phyloP scores from a whole-genome alignment of 1,140 invertebrate genomes.

The Heliconius nattereri region DNA sequence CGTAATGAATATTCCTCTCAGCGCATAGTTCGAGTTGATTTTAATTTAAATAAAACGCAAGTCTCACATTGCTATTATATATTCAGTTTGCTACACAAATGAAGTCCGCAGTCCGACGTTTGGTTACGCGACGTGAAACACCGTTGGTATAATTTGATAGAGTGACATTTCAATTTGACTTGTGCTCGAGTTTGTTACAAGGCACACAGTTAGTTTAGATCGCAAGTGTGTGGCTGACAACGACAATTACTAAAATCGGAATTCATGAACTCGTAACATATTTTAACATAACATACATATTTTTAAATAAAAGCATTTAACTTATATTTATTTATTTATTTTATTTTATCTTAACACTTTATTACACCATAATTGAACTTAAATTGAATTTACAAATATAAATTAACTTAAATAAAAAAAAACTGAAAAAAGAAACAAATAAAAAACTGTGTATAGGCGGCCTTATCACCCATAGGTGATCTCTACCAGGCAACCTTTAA shows the following conservation, averaged over 20 bases:
- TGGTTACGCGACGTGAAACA: conserved; percentile 32
- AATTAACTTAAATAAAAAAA: too few species aligned
- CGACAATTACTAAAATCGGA: conserved; percentile 23
- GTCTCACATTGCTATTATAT: conserved; percentile 30
- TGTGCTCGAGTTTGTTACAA: conserved; percentile 47
- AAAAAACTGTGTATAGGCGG: too few species aligned
- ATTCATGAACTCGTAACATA: background rate
- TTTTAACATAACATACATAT: too few species aligned
- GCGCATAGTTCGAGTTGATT: conserved; percentile 17
- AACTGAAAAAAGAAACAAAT: too few species aligned
- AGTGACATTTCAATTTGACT: conserved; percentile 74
- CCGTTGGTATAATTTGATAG: conserved; percentile 48
- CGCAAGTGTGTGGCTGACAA: conserved; percentile 39
- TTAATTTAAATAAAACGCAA: conserved; percentile 18
- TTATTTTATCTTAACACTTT: too few species aligned
- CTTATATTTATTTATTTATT: too few species aligned
- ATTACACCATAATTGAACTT: too few species aligned
- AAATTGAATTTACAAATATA: too few species aligned
- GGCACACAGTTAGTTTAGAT: conserved; percentile 49
- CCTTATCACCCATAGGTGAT: too few species aligned
- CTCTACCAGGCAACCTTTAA: too few species aligned
- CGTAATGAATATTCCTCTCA: conserved; percentile 14
- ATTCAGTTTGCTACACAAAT: conserved; percentile 33
- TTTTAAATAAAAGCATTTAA: background rate
- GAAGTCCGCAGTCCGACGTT: conserved; percentile 29